A percentile compares a stretch with the other conserved stretches of the same genome.
Conservation (phyloP, 2,797 vertebrate species). For the Acanthurus leucopareius region DNA sequence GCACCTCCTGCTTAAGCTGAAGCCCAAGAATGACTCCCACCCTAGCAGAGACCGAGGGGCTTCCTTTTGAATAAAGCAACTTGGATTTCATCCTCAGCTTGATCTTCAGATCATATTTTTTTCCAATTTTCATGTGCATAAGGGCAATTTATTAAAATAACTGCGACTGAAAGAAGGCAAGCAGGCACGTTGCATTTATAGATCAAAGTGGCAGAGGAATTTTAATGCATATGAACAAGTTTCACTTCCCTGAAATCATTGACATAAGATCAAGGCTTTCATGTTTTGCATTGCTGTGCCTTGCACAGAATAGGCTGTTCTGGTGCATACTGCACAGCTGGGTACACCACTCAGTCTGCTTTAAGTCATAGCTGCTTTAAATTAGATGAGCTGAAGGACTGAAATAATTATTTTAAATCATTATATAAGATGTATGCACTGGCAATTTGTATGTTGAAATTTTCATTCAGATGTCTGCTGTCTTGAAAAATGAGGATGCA, state of each 20-base stretch:
- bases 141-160: slow-evolving; percentile 75
- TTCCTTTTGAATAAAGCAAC: slow-evolving; percentile 49
- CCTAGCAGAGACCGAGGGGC: slow-evolving; percentile 44
- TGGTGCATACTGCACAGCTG: slow-evolving; percentile 32
- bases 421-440: background rate
- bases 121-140: slow-evolving; percentile 51
- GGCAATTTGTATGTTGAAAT: background rate
- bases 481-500: background rate
- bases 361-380: slow-evolving; percentile 27
- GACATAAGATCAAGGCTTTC: slow-evolving; percentile 77
- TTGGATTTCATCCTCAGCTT: slow-evolving; percentile 60
- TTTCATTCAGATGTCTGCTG: background rate
- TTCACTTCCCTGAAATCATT: slow-evolving; percentile 68
- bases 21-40: slow-evolving; percentile 54
- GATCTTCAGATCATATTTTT: slow-evolving; percentile 62
- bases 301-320: slow-evolving; percentile 53
- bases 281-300: slow-evolving; percentile 62
- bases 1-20: slow-evolving; percentile 52
- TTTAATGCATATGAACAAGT: slow-evolving; percentile 76
- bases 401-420: slow-evolving; percentile 20
- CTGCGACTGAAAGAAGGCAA: slow-evolving; percentile 63
- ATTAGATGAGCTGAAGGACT: slow-evolving; percentile 5
- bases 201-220: slow-evolving; percentile 74
- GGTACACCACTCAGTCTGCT: slow-evolving; percentile 12
- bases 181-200: slow-evolving; percentile 73